Evolutionary conservation across 2,888 invertebrate species (phyloP).

Genomic region (Hermaeophaga mercurialis): DNA sequence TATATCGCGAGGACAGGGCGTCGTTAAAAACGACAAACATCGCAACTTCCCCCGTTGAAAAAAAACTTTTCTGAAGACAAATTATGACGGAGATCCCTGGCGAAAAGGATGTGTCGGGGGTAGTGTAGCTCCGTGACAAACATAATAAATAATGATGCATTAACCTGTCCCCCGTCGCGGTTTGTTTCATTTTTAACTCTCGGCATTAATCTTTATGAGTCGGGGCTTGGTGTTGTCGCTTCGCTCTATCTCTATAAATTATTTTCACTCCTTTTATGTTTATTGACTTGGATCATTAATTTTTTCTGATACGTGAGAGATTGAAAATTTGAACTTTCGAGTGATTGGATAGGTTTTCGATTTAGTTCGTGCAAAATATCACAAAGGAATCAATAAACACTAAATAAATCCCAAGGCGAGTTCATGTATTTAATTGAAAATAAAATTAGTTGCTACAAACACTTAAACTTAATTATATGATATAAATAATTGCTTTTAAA

Average conservation of each 20-base stretch:
- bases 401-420: no score
- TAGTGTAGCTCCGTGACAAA: constrained; percentile 33
- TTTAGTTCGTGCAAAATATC: no score
- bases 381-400: no score
- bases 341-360: constrained; percentile 9
- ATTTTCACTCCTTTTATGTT: constrained; percentile 35
- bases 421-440: no score
- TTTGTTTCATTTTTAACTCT: constrained; percentile 47
- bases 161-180: constrained; percentile 46
- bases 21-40: no score
- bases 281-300: constrained; percentile 33
- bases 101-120: constrained; percentile 11
- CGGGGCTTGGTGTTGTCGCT: constrained; percentile 38
- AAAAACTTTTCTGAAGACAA: constrained; percentile 31
- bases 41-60: constrained; percentile 14
- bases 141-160: constrained; percentile 51
- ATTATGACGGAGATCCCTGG: constrained; percentile 26
- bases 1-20: no score
- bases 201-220: constrained; percentile 48
- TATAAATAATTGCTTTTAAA: no score
- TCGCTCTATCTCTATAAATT: constrained; percentile 37
- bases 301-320: constrained; percentile 22
- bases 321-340: constrained; percentile 25
- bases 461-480: no score
- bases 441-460: no score